phyloP scores from a whole-genome alignment of 1,140 invertebrate species.

The Lerema accius region DNA sequence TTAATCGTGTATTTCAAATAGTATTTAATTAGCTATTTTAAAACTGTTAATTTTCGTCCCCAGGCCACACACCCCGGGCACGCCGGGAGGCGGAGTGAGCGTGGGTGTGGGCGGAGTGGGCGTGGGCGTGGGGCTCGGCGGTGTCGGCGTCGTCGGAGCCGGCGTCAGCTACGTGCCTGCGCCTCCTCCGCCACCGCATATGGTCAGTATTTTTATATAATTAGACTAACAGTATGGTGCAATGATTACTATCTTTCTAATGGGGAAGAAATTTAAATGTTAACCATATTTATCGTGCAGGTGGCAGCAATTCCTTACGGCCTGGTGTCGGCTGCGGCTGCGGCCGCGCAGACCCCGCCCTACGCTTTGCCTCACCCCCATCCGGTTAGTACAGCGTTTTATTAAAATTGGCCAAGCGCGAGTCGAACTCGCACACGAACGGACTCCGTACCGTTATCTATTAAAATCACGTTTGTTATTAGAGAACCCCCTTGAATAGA shows the following conservation, averaged over 20 bases:
- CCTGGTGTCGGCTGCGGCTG: conserved; percentile 60
- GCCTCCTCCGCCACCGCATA: conserved; percentile 70
- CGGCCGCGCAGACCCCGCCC: conserved; percentile 69
- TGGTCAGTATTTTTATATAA: conserved; percentile 61
- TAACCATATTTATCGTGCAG: conserved; percentile 32
- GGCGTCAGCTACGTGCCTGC: conserved; percentile 72
- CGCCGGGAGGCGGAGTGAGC: conserved; percentile 83
- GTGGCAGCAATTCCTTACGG: conserved; percentile 63
- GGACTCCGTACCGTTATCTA: no score
- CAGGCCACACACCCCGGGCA: conserved; percentile 93
- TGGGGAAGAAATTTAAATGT: no score
- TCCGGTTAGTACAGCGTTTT: conserved; percentile 53
- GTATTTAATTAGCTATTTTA: no score
- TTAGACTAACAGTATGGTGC: no score
- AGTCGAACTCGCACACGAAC: no score
- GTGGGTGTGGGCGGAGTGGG: conserved; percentile 50
- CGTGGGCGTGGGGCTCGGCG: conserved; percentile 68
- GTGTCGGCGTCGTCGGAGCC: conserved; percentile 63
- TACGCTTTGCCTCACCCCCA: conserved; percentile 69
- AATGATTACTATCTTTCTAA: no score
- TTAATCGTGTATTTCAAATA: no score
- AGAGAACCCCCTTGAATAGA: no score
- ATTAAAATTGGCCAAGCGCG: no score
- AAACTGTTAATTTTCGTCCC: conserved; percentile 60
- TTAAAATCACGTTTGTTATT: no score